Percentiles rank a stretch among this genome's conserved stretches.
These are phyloP conservation scores for Remorina albescens DNA, from an alignment of 2,797 vertebrate genomes.

Conservation along the genomic window DNA sequence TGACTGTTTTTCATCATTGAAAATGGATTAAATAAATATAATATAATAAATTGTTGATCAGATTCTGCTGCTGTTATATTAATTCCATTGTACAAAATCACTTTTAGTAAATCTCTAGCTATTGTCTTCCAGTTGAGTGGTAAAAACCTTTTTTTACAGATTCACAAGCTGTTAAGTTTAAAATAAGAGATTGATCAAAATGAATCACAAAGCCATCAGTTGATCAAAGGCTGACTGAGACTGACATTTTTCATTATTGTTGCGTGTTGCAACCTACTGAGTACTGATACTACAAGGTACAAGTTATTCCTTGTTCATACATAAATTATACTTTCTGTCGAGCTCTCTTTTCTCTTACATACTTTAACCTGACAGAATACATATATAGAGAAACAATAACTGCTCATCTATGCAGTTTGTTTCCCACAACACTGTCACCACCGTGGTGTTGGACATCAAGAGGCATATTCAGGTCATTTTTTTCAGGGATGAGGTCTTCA, in stretches of 20 bases:
- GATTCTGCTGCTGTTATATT: background rate
- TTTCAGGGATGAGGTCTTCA: slow-evolving; percentile 50
- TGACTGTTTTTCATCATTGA: background rate
- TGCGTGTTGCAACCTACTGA: slow-evolving; percentile 24
- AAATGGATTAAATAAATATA: background rate
- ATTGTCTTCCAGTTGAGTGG: slow-evolving; percentile 16
- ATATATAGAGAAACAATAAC: slow-evolving; percentile 52
- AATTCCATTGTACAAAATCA: background rate
- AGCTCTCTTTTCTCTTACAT: slow-evolving; percentile 22
- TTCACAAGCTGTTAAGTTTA: too few relatives aligned
- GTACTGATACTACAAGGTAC: slow-evolving; percentile 35
- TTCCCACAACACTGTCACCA: slow-evolving; percentile 47
- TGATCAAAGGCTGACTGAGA: slow-evolving; percentile 59
- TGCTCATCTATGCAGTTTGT: slow-evolving; percentile 63
- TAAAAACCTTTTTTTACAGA: slow-evolving; percentile 26
- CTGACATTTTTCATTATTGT: slow-evolving; percentile 32
- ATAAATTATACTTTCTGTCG: slow-evolving; percentile 29
- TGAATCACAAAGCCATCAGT: slow-evolving; percentile 21
- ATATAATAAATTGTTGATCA: slow-evolving; percentile 1
- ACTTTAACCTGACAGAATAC: slow-evolving; percentile 59
- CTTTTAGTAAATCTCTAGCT: slow-evolving; percentile 28
- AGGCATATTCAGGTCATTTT: slow-evolving; percentile 68
- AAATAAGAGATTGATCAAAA: slow-evolving; percentile 31
- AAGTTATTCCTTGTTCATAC: slow-evolving; percentile 57
- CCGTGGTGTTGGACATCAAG: slow-evolving; percentile 46